Evolutionary conservation across 1,140 invertebrate genomes (phyloP).

Genomic region (Drosophila kurseongensis): DNA sequence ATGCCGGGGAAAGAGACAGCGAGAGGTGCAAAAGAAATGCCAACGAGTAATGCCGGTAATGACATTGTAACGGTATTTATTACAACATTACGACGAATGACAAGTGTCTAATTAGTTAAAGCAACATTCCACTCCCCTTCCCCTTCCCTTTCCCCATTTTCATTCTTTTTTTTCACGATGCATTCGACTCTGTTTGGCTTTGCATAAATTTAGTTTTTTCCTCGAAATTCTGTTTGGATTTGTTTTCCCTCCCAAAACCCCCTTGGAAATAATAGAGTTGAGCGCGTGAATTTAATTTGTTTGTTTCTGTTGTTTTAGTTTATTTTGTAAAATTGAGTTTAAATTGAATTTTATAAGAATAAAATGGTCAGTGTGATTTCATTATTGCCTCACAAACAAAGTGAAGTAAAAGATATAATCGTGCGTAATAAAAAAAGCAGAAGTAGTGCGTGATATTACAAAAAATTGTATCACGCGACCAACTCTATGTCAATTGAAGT

Average conservation of each 20-base stretch:
- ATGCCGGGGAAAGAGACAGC: not conserved
- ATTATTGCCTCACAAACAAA: too few species aligned
- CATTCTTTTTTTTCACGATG: not conserved
- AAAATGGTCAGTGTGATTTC: too few species aligned
- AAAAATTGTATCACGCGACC: not conserved
- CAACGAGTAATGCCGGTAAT: conserved; percentile 76
- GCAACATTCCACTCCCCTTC: conserved; percentile 51
- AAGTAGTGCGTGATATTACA: not conserved
- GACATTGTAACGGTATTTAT: conserved; percentile 83
- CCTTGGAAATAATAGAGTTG: not conserved
- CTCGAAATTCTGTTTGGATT: conserved; percentile 18
- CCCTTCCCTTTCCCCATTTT: not conserved
- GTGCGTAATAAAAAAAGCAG: too few species aligned
- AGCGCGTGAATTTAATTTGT: not conserved
- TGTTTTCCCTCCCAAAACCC: not conserved
- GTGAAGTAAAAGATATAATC: too few species aligned
- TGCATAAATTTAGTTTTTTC: conserved; percentile 40
- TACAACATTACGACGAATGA: conserved; percentile 78
- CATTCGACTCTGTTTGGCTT: conserved; percentile 8
- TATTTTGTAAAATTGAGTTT: too few species aligned
- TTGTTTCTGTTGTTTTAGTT: too few species aligned
- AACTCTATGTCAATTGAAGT: not conserved
- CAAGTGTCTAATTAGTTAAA: conserved; percentile 78
- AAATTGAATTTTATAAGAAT: too few species aligned
- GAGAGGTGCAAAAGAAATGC: conserved; percentile 42